These are phyloP conservation scores for Neelides folsomi DNA, from an alignment of 2,888 invertebrate genomes.

Conservation along the genomic window DNA sequence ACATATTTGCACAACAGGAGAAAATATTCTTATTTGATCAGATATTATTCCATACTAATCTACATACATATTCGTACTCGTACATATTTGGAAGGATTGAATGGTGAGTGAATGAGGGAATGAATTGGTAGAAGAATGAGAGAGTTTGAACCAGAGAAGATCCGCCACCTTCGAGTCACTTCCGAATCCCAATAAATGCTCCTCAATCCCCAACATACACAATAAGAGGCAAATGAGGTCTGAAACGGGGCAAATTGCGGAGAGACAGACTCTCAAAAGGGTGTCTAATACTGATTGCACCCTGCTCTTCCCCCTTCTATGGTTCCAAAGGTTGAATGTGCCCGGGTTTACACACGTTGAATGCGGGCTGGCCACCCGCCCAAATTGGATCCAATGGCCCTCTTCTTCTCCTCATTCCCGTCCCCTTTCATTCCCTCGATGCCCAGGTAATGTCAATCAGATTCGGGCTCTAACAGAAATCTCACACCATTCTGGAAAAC, in stretches of 20 bases:
- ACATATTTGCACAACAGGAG: too few relatives aligned
- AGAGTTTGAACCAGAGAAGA: neutral
- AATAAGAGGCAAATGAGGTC: constrained; percentile 34
- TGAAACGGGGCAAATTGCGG: constrained; percentile 33
- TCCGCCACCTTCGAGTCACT: neutral
- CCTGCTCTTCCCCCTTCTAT: neutral
- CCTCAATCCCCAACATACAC: constrained; percentile 10
- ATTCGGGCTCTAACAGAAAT: neutral
- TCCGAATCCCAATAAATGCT: constrained; percentile 1
- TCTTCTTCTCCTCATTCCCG: neutral
- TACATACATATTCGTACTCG: too few relatives aligned
- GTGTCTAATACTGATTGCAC: constrained; percentile 25
- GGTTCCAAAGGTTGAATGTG: neutral
- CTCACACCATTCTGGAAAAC: neutral
- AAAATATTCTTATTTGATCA: too few relatives aligned
- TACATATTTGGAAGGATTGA: neutral
- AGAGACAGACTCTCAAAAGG: constrained; percentile 24
- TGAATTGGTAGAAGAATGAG: neutral
- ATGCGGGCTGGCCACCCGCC: too few relatives aligned
- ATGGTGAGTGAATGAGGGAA: neutral
- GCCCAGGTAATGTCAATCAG: neutral
- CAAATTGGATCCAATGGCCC: too few relatives aligned
- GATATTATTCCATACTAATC: too few relatives aligned
- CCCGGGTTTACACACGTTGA: neutral
- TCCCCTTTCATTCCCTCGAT: neutral